Conservation (phyloP, 2,888 invertebrate species). For the Pandemis heparana region DNA sequence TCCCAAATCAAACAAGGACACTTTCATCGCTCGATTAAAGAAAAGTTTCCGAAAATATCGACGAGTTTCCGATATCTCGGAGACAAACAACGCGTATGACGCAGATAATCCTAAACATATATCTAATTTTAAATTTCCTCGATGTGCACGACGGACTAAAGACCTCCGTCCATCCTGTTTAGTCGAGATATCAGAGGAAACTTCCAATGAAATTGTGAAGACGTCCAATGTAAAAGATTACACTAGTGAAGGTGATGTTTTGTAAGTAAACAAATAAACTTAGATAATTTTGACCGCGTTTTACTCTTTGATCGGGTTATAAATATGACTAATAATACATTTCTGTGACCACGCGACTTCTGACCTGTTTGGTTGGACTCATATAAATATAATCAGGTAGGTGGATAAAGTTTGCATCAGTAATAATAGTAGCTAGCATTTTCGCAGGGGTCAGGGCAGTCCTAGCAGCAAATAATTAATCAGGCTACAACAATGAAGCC, state of each 20-base stretch:
- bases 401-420: not conserved
- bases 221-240: conserved; percentile 44
- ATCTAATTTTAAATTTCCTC: conserved; percentile 71
- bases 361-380: not conserved
- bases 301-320: conserved; percentile 13
- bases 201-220: conserved; percentile 51
- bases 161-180: conserved; percentile 55
- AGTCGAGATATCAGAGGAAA: conserved; percentile 64
- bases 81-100: conserved; percentile 50
- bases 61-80: conserved; percentile 49
- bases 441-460: not conserved
- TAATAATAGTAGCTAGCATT: not conserved
- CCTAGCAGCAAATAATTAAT: not conserved
- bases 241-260: conserved; percentile 46
- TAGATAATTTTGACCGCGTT: conserved; percentile 16
- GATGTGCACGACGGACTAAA: conserved; percentile 57
- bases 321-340: conserved; percentile 9
- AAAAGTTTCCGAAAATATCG: conserved; percentile 64
- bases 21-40: conserved; percentile 63
- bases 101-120: conserved; percentile 49
- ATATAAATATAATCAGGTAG: not conserved
- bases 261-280: conserved; percentile 43
- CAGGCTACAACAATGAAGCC: conserved; percentile 15
- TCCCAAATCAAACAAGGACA: conserved; percentile 67
- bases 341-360: not conserved